Percentiles rank a stretch among this genome's conserved stretches.
Evolutionary conservation across 2,888 invertebrate genomes (phyloP).

Genomic region (Linnaemya tessellans): DNA sequence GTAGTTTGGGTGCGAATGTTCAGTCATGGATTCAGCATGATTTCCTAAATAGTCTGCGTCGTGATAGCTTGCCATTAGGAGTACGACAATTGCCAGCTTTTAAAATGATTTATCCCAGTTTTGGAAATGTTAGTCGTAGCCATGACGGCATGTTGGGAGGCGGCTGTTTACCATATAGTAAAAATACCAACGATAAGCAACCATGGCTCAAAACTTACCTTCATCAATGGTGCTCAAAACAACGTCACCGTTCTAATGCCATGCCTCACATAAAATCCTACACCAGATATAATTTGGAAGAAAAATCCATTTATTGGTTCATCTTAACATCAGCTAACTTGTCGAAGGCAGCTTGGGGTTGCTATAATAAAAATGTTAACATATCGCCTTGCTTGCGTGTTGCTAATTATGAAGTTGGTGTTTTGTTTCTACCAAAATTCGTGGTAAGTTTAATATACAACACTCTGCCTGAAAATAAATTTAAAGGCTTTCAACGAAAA

Average conservation of each 20-base stretch:
- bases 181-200: constrained; percentile 91
- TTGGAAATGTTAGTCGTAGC: constrained; percentile 92
- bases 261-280: constrained; percentile 99
- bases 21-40: constrained; percentile 91
- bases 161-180: constrained; percentile 93
- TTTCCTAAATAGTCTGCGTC: constrained; percentile 87
- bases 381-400: constrained; percentile 87
- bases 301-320: constrained; percentile 87
- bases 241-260: constrained; percentile 88
- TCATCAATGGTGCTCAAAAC: constrained; percentile 92
- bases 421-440: constrained; percentile 92
- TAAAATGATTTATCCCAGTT: constrained; percentile 89
- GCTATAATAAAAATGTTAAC: constrained; percentile 85
- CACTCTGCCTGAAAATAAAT: too few relatives aligned
- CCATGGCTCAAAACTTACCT: constrained; percentile 90
- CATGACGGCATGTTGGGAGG: constrained; percentile 94
- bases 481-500: too few relatives aligned
- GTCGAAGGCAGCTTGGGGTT: constrained; percentile 99
- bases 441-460: constrained; percentile 86
- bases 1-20: constrained; percentile 90
- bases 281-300: constrained; percentile 89
- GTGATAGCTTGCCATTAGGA: constrained; percentile 84
- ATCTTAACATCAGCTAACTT: constrained; percentile 96
- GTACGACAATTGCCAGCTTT: constrained; percentile 85
- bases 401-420: constrained; percentile 95